Base-by-base conservation (phyloP, 2,797 vertebrate genomes). In the Xiphophorus birchmanni region DNA sequence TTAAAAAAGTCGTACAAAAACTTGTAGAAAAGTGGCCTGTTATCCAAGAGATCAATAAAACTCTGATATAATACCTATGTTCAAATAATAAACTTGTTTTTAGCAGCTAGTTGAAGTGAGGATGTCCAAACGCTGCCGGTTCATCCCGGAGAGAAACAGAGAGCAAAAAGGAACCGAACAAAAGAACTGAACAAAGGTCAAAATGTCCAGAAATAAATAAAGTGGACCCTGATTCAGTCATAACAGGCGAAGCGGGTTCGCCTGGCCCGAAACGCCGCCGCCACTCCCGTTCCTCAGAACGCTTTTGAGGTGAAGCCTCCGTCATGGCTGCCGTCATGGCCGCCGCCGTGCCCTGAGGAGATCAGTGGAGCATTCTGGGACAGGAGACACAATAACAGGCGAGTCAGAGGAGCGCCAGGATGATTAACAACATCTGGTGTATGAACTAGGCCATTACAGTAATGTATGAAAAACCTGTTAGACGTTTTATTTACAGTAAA, bases 1-100 rank as follows among this genome's bases (percentile, higher is more conserved):
- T 86, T 88, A 89, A 52, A 91, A 92, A 92, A 91, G 84, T 88
- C 7, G 82, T 91, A 94, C 23, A 91, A 91, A 92, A 90, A 79
- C 76, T 75, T 84, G 85, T 72, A 84, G 86, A 90, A 80, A 83
- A 79, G 72, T 75, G 81, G 37, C 74, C 60, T 81, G 18, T 88
- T 77, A 76, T 84, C 90, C 82, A 85, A 82, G 74, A 74, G 56
- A 73, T 82, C 76, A 52, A 79, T 88, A 82, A 87, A 90, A 79
- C 78, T 91, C 60, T 67, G 79, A 74, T 21, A 80, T 76, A 81
- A 76, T 78, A 84, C 65, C 58, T 78, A 80, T 75, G 37, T 47
- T 88, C 45, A 84, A 83, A 83, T 77, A 63, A 85, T 65, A 81
- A 83, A 85, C 35, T 75, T 77, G 21, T 44, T 71, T 37, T 72